A percentile compares a stretch with the other conserved stretches of the same genome.
phyloP scores from a whole-genome alignment of 2,888 invertebrate species.

The Conus canariensis region DNA sequence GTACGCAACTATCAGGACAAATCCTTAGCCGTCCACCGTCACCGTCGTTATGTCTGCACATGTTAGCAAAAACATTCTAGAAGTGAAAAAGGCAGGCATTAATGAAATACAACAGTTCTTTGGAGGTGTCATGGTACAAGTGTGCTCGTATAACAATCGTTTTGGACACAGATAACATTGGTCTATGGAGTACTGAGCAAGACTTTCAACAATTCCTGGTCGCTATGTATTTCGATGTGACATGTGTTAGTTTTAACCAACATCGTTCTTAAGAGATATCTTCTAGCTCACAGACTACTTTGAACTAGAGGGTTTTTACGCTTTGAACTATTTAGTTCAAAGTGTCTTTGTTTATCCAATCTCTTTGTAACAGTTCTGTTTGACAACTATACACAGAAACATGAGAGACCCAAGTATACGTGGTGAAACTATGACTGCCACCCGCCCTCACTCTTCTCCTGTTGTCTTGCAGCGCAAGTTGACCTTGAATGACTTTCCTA shows the following conservation, averaged over 20 bases:
- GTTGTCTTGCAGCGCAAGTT: constrained; percentile 61
- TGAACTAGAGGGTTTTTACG: neutral
- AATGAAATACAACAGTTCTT: neutral
- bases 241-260: too few relatives aligned
- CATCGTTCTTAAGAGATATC: too few relatives aligned
- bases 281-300: neutral
- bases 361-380: too few relatives aligned
- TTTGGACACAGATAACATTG: neutral
- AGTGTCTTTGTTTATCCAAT: neutral
- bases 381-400: neutral
- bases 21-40: neutral
- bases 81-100: neutral
- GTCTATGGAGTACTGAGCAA: neutral
- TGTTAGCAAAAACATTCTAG: too few relatives aligned
- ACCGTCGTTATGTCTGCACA: too few relatives aligned
- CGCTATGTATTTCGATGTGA: too few relatives aligned
- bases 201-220: neutral
- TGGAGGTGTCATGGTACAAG: too few relatives aligned
- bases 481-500: constrained; percentile 63
- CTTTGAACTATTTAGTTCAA: neutral
- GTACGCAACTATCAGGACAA: neutral
- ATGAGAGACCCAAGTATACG: constrained; percentile 18
- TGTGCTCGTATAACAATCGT: too few relatives aligned
- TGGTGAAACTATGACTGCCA: neutral
- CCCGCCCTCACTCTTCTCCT: constrained; percentile 48